A percentile compares a stretch with the other conserved stretches of the same genome.
Conservation (phyloP, 2,113 vertebrate species). For the Symphodus melops region DNA sequence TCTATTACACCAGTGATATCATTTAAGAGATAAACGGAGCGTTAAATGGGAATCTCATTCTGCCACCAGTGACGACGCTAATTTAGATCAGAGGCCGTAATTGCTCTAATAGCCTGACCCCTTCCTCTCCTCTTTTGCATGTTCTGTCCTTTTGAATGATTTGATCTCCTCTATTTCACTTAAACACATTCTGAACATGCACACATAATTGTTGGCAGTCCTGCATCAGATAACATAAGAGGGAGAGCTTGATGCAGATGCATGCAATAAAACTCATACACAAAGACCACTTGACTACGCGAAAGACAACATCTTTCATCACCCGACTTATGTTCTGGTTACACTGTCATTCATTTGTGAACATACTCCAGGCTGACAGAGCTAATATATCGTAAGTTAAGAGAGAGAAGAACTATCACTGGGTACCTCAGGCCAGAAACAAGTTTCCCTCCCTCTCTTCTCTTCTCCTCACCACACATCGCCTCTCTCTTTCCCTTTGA, state of each 20-base stretch:
- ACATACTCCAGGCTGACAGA: conserved; percentile 59
- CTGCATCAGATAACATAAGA: conserved; percentile 21
- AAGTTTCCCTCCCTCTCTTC: neutral
- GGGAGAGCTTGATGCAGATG: conserved; percentile 21
- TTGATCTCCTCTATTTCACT: conserved; percentile 16
- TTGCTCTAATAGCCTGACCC: conserved; percentile 77
- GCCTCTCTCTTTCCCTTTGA: conserved; percentile 24
- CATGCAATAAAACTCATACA: conserved; percentile 15
- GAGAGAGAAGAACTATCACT: conserved; percentile 52
- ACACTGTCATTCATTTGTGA: conserved; percentile 75
- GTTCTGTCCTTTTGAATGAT: conserved; percentile 29
- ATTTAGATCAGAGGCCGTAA: conserved; percentile 74
- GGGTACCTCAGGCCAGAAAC: conserved; percentile 28
- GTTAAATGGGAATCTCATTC: conserved; percentile 81
- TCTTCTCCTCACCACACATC: conserved; percentile 27
- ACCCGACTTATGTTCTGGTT: conserved; percentile 74
- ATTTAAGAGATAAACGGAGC: conserved; percentile 78
- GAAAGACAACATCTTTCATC: conserved; percentile 75
- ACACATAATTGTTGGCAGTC: conserved; percentile 4
- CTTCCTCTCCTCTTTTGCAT: conserved; percentile 35
- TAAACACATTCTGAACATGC: conserved; percentile 8
- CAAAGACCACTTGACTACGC: conserved; percentile 37
- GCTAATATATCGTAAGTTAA: conserved; percentile 63
- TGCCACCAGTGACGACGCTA: conserved; percentile 75
- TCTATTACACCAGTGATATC: conserved; percentile 64